phyloP scores from a whole-genome alignment of 2,888 invertebrate genomes.

The Idaea biselata region DNA sequence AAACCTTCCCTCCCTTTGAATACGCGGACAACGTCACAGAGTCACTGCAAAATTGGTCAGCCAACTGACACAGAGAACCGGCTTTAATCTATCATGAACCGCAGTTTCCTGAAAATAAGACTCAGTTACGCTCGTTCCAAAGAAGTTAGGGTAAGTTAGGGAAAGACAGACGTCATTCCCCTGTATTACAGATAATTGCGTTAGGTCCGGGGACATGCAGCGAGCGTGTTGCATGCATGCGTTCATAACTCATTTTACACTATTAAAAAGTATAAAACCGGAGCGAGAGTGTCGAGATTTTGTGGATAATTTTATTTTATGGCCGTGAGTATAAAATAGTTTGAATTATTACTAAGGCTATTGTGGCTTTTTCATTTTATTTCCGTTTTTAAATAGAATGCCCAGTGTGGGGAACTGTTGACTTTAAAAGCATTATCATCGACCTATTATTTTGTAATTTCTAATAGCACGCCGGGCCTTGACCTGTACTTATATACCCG shows the following conservation, averaged over 20 bases:
- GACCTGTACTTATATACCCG: too few species aligned
- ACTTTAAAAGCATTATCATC: too few species aligned
- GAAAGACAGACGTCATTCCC: slow-evolving; percentile 49
- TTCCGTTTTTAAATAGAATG: background rate
- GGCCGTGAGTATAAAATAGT: slow-evolving; percentile 9
- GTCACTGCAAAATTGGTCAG: slow-evolving; percentile 14
- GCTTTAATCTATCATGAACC: slow-evolving; percentile 11
- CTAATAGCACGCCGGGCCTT: too few species aligned
- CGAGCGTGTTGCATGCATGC: slow-evolving; percentile 43
- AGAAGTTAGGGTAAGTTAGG: slow-evolving; percentile 21
- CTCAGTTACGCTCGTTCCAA: slow-evolving; percentile 6
- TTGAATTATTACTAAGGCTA: background rate
- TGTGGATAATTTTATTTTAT: slow-evolving; percentile 12
- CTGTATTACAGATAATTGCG: slow-evolving; percentile 59
- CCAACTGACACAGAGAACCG: slow-evolving; percentile 12
- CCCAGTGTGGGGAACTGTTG: too few species aligned
- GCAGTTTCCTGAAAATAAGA: slow-evolving; percentile 8
- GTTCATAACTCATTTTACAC: slow-evolving; percentile 51
- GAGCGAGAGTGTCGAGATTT: slow-evolving; percentile 21
- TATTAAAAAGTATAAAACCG: slow-evolving; percentile 20
- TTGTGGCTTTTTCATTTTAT: background rate
- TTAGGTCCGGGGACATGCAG: slow-evolving; percentile 47
- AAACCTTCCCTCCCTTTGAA: background rate
- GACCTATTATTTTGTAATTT: too few species aligned
- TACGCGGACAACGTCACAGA: slow-evolving; percentile 2